Conservation (phyloP, 2,888 invertebrate species). For the Bugulina stolonifera region DNA sequence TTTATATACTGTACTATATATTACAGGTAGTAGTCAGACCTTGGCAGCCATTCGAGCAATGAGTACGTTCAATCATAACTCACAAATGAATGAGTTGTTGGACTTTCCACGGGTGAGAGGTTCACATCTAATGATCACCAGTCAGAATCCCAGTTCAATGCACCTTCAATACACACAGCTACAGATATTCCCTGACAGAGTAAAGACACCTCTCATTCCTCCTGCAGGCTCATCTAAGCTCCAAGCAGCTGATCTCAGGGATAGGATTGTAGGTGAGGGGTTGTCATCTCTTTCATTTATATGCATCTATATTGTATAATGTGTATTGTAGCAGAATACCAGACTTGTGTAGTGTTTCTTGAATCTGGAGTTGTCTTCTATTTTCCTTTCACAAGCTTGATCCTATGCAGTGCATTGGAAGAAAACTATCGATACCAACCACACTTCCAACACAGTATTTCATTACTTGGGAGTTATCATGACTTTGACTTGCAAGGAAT, state of each 20-base stretch:
- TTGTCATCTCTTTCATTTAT: not conserved
- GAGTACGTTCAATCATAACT: not conserved
- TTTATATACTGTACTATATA: too few species aligned
- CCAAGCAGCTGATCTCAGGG: constrained; percentile 43
- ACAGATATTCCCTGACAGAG: constrained; percentile 49
- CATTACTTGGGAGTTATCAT: too few species aligned
- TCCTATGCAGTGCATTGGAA: too few species aligned
- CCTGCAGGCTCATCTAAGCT: constrained; percentile 43
- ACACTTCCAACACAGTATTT: too few species aligned
- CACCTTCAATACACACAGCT: constrained; percentile 50
- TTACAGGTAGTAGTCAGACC: not conserved
- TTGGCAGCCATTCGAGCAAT: not conserved
- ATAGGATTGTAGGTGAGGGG: constrained; percentile 46
- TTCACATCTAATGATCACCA: constrained; percentile 45
- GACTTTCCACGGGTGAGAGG: constrained; percentile 47
- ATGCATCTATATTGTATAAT: not conserved
- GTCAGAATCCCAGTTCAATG: constrained; percentile 48
- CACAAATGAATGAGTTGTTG: not conserved
- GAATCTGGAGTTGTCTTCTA: too few species aligned
- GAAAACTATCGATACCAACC: too few species aligned
- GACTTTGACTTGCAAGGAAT: too few species aligned
- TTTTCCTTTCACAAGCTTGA: too few species aligned
- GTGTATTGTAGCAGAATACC: too few species aligned
- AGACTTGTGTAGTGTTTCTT: too few species aligned
- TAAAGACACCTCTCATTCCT: constrained; percentile 50